A percentile compares a stretch with the other conserved stretches of the same genome.
These are phyloP conservation scores for Aplodontia rufa DNA, from an alignment of 2,113 vertebrate genomes.

Conservation along the genomic window DNA sequence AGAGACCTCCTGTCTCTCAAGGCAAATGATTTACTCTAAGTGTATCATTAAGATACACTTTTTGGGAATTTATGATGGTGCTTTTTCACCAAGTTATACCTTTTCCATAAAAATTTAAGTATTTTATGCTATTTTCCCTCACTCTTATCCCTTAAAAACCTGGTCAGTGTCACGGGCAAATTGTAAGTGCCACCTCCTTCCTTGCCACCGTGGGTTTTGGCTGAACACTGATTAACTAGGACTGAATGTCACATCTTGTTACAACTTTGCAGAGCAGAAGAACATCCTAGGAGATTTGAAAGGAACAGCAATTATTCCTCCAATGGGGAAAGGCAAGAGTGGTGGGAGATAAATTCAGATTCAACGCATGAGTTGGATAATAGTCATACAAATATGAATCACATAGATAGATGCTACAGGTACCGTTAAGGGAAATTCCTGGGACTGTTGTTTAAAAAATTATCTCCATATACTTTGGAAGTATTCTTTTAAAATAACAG, in stretches of 20 bases:
- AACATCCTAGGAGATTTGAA: conserved; percentile 84
- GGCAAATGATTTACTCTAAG: conserved; percentile 97
- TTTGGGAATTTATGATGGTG: conserved; percentile 88
- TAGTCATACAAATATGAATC: neutral
- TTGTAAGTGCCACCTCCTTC: conserved; percentile 80
- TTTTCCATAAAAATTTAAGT: conserved; percentile 90
- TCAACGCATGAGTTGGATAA: neutral
- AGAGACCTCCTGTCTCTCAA: conserved; percentile 94
- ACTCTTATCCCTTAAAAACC: conserved; percentile 83
- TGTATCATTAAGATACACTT: conserved; percentile 96
- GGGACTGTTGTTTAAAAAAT: conserved; percentile 11
- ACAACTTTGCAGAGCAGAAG: conserved; percentile 87
- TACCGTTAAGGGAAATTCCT: neutral
- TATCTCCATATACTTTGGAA: conserved; percentile 10
- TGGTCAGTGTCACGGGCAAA: conserved; percentile 84
- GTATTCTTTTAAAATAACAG: conserved; percentile 39
- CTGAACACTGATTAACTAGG: conserved; percentile 91
- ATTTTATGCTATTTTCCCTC: conserved; percentile 85
- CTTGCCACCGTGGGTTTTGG: conserved; percentile 76
- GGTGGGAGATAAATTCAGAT: neutral
- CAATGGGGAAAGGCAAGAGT: conserved; percentile 6
- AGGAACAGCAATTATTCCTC: conserved; percentile 79
- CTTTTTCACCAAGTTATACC: conserved; percentile 87
- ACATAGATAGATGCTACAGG: neutral
- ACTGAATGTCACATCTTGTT: conserved; percentile 94